phyloP scores from a whole-genome alignment of 2,113 vertebrate species.

The Sclerurus mexicanus region DNA sequence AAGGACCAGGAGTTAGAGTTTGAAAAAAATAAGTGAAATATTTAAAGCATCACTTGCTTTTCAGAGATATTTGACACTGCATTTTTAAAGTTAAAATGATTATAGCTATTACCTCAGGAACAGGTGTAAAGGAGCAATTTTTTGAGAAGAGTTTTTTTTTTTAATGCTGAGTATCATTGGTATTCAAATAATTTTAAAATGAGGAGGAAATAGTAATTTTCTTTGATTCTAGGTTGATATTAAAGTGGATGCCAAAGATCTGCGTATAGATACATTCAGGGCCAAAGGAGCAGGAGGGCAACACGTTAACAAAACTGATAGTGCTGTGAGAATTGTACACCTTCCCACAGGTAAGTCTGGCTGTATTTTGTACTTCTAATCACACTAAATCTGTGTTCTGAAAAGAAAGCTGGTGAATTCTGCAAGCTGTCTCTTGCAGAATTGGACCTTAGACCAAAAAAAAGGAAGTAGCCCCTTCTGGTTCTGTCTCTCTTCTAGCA shows the following conservation, averaged over 20 bases:
- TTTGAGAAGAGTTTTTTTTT: background rate
- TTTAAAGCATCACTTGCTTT: background rate
- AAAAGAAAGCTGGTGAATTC: background rate
- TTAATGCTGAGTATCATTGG: background rate
- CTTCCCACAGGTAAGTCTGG: constrained; percentile 85
- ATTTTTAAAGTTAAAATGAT: background rate
- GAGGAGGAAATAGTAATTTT: background rate
- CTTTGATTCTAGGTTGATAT: constrained; percentile 80
- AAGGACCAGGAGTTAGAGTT: background rate
- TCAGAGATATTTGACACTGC: background rate
- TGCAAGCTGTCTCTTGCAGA: background rate
- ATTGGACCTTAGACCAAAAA: background rate
- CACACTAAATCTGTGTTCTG: background rate
- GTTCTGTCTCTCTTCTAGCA: background rate
- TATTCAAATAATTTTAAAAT: background rate
- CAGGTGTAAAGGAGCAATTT: background rate
- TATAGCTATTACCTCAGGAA: background rate
- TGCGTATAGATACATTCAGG: constrained; percentile 90
- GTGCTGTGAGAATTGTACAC: constrained; percentile 90
- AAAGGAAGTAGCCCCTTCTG: background rate
- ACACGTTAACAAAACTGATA: constrained; percentile 94
- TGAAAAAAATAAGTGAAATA: background rate
- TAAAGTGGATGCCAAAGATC: constrained; percentile 84
- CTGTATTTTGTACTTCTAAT: background rate
- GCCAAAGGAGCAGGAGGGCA: constrained; percentile 91